Evolutionary conservation across 2,888 invertebrate genomes (phyloP), one percentile per base, ranked within the genome.

Genomic region (Callyntrura guangdongensis): DNA sequence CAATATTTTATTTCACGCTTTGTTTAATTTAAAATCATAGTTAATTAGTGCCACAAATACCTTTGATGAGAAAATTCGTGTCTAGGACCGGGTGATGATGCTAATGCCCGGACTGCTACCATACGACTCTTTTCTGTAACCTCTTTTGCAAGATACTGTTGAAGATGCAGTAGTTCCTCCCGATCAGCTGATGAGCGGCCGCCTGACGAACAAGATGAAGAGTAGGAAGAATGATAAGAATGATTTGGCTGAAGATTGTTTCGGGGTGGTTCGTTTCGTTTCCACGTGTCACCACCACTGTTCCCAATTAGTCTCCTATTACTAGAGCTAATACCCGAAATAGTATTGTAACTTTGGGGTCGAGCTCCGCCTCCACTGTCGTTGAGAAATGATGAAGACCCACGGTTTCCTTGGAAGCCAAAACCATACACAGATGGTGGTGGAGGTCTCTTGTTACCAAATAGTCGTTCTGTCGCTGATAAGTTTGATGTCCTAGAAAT

Each of bases 101-200:
- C 91, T 27, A 92, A 59, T 9, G 94, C 94, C 81, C 93, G 69
- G 6, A 93, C 92, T 11, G 93, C 93, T 11, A 93, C 93, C n/a
- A 93, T 59, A 3, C 94, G 92, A 88, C 93, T 93, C 79, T 93
- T 92, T 61, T 93, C 93, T 11, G 93, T 93, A 8, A 94, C 93
- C 90, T 94, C 93, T 25, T 93, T 74, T 3, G 94, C 94, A 12
- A 94, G 77, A 86, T 92, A 91, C 56, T 94, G 94, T 72, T 94
- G 94, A 25, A 94, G 91, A 83, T 93, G 94, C 2, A 94, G 77
- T 22, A 94, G 82, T 47, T 94, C 93, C 72, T 93, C 93, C 8
- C 93, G 86, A 49, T 94, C 94, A 12, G 90, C 87, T 45, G 94
- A 94, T 0, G 93, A 92, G 11, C 93, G 87, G 9, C 92, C 92